Base-by-base conservation (phyloP, 2,888 invertebrate species). In the Ctena decussata region DNA sequence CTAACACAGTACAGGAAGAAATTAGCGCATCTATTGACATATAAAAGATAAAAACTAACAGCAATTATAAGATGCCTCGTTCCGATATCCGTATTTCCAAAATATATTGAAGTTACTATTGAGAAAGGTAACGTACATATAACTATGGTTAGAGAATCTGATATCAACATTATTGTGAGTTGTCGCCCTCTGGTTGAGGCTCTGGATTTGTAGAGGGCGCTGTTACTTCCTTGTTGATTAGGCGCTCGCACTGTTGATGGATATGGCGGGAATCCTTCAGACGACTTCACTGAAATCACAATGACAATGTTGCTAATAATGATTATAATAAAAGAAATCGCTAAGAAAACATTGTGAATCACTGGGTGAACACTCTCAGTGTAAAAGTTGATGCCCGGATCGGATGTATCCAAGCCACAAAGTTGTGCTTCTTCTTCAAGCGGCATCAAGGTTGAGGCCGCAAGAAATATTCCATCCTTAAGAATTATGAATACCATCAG, bases 1-100 rank as follows among this genome's bases (percentile, higher is more conserved):
- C 92, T 93, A 15, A 92, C 60, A 72, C 93, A 93, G 74, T 93
- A 93, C 27, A 93, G 87, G 69, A 91, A 93, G 65, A 93, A 92
- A 77, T 92, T 93, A 0, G 90, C 90, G 65, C 93, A 93, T 44
- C 92, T 82, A 84, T 93, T 93, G 11, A 93, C 84, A 60, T 93
- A 93, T 15, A 93, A 87, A 1, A 93, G 82, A 65, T 92, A 93
- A 72, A 93, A 93, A 21, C 89, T 84, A 2, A 91, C 73, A 0
- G 92, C 84, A 57, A 89, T 91, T 2, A 90, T 75, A 15, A 93
- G 84, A 49, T 90, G 87, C 44, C 80, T 82, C 6, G 78, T 72
- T 0, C 82, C 89, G 11, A 27, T 75, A 18, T 90, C 85, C 15
- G 82, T 72, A 65, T 83, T 69, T 0, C 69, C 35, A 0, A 83